Conservation (phyloP, 2,888 invertebrate species). For the Pogonocherus hispidulus region DNA sequence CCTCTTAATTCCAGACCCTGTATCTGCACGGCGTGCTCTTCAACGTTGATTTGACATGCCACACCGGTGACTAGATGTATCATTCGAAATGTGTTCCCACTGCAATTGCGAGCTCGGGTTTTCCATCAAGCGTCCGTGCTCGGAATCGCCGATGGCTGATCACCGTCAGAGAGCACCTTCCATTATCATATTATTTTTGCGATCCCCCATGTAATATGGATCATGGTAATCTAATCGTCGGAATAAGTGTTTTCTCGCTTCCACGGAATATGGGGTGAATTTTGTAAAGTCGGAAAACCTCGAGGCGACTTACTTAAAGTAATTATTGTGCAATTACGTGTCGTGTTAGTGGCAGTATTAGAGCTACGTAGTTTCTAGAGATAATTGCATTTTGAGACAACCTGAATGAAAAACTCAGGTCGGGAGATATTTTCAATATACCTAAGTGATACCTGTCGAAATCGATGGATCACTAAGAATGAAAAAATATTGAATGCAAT, state of each 20-base stretch:
- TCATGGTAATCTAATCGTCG: slow-evolving; percentile 25
- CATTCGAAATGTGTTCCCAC: slow-evolving; percentile 51
- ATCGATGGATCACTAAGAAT: no score
- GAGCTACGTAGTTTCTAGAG: background rate
- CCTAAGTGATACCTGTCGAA: no score
- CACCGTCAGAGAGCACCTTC: slow-evolving; percentile 23
- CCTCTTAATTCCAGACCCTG: slow-evolving; percentile 29
- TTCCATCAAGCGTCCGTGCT: slow-evolving; percentile 45
- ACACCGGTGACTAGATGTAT: slow-evolving; percentile 51
- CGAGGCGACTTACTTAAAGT: background rate
- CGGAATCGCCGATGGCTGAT: slow-evolving; percentile 38
- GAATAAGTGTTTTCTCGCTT: slow-evolving; percentile 23
- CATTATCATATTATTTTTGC: slow-evolving; percentile 31
- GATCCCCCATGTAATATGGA: slow-evolving; percentile 27
- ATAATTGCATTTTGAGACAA: background rate
- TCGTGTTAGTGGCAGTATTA: background rate
- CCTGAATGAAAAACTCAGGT: background rate
- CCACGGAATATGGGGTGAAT: slow-evolving; percentile 15
- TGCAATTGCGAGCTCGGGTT: slow-evolving; percentile 49
- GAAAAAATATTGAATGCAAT: no score
- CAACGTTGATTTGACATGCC: slow-evolving; percentile 49
- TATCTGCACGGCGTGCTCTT: slow-evolving; percentile 28
- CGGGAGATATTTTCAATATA: background rate
- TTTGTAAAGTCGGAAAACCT: background rate
- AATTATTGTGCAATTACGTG: background rate